Base-by-base conservation (phyloP, 2,888 invertebrate species). In the Allophyes oxyacanthae region DNA sequence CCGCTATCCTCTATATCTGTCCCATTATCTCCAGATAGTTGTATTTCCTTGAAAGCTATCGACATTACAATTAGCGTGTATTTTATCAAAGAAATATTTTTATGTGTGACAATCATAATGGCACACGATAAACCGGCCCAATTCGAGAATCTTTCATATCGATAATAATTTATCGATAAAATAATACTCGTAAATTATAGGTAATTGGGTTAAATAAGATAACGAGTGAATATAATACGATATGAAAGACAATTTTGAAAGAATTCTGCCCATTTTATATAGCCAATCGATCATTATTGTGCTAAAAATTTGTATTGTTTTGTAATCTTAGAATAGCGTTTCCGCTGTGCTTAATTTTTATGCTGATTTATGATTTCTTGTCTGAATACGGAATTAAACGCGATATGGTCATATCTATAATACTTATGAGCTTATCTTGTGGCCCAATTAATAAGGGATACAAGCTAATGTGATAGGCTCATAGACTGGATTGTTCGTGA, bases 181-280 rank as follows among this genome's bases (percentile, higher is more conserved):
- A 72, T 77, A 74, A 77, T 79, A 79, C 78, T 82, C 72, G 75
- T 87, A 84, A 88, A 85, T 89, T 86, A 82, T 82, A 86, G 80
- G 85, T 88, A 88, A 90, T 86, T 88, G 82, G 90, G 89, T 88
- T 90, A 88, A 77, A 56, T 42, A 56, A 74, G 82, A 83, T 83
- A 83, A 73, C 14, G 37, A 11, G 8, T 33, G 28, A 20, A 36
- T 49, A 42, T 49, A 45, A 56, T 40, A 51, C 28, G 74, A 77
- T 77, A 66, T 55, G 3, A 49, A 37, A 25, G 10, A 15, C 8
- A 33, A 28, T 54, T 38, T 54, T 70, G 44, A 2, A 44, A 43
- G 40, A 42, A 45, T 15, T 30, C 26, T 36, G 26, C 20, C 9
- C 0, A 7, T 13, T 26, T 36, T 49, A 32, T 14, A n/a, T 13